Evolutionary conservation across 2,888 invertebrate genomes (phyloP).

Genomic region (Andricus curvator): DNA sequence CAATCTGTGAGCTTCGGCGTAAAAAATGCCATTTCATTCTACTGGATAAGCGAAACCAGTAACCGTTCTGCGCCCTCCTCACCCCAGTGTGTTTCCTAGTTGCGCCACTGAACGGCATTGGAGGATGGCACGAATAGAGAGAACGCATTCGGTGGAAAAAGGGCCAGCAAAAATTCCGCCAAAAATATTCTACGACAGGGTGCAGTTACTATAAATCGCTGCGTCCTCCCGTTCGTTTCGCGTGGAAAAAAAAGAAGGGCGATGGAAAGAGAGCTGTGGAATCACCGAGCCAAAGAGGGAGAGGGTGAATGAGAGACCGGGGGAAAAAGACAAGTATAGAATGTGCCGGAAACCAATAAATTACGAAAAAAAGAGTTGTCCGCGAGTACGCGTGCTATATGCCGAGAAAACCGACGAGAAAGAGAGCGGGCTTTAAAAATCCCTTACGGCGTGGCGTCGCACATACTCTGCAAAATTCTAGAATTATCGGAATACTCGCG

Average conservation of each 20-base stretch:
- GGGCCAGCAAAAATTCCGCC: constrained; percentile 66
- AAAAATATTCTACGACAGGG: constrained; percentile 72
- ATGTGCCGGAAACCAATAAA: constrained; percentile 25
- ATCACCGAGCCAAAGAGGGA: constrained; percentile 51
- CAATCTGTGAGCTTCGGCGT: constrained; percentile 6
- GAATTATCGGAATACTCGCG: constrained; percentile 53
- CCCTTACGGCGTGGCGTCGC: constrained; percentile 55
- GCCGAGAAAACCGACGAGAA: constrained; percentile 58
- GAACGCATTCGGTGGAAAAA: constrained; percentile 56
- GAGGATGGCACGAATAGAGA: constrained; percentile 55
- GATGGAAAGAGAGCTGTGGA: constrained; percentile 46
- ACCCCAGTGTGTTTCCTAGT: neutral
- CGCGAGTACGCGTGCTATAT: constrained; percentile 25
- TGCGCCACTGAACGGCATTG: constrained; percentile 30
- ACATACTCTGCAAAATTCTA: constrained; percentile 42
- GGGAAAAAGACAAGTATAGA: constrained; percentile 32
- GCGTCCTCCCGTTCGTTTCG: constrained; percentile 57
- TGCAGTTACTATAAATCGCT: constrained; percentile 73
- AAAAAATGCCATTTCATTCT: constrained; percentile 27
- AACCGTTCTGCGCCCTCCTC: neutral
- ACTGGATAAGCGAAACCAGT: constrained; percentile 20
- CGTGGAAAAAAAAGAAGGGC: constrained; percentile 45
- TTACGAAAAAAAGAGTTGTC: constrained; percentile 46
- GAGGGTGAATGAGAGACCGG: constrained; percentile 51
- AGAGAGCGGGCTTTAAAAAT: constrained; percentile 58